These are phyloP conservation scores for Smutsia temminckii DNA, from an alignment of 2,797 vertebrate species.

Conservation along the genomic window DNA sequence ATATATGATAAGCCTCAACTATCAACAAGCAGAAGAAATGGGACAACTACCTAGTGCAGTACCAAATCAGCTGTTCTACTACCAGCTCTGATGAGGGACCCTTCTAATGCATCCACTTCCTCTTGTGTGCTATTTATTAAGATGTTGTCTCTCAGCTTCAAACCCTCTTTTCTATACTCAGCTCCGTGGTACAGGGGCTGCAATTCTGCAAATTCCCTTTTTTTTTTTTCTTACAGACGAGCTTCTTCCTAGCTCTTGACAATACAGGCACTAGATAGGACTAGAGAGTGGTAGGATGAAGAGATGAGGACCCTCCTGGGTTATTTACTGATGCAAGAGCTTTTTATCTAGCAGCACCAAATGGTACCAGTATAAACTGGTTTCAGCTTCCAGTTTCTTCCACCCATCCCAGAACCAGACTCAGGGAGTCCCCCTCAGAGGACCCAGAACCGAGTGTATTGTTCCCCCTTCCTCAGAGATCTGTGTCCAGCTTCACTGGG, in stretches of 20 bases:
- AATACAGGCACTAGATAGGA: neutral
- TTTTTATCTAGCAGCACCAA: neutral
- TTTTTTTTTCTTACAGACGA: neutral
- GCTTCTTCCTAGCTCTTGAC: neutral
- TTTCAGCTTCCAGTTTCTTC: neutral
- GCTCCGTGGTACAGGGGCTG: neutral
- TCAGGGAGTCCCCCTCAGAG: neutral
- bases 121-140: neutral
- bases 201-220: neutral
- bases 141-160: neutral
- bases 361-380: neutral
- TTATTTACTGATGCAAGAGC: neutral
- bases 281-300: neutral
- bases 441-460: rapidly evolving
- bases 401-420: neutral
- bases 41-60: rapidly evolving
- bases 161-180: neutral
- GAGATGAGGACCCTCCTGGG: no score
- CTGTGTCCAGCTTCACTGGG: neutral
- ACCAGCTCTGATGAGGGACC: neutral
- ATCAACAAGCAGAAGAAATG: neutral
- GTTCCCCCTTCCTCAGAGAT: neutral
- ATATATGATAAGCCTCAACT: neutral
- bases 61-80: neutral
- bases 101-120: rapidly evolving